phyloP scores from a whole-genome alignment of 2,797 vertebrate species.

The Nyctalus aviator region DNA sequence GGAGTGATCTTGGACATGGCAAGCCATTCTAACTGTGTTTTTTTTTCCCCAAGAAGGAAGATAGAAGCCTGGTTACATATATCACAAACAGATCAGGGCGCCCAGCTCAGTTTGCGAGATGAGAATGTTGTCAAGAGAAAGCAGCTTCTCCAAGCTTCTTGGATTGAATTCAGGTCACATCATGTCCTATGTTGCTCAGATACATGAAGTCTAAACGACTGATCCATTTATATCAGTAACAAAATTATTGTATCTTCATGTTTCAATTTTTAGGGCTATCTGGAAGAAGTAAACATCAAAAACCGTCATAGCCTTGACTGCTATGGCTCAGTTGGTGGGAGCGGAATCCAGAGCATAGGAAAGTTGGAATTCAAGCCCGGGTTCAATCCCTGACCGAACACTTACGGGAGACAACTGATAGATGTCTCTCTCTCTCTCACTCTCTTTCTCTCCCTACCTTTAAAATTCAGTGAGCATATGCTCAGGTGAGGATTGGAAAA shows the following conservation, averaged over 20 bases:
- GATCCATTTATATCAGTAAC: not conserved
- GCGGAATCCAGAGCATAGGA: not conserved
- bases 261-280: constrained; percentile 13
- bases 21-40: not conserved
- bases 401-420: not conserved
- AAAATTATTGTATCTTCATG: not conserved
- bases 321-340: not conserved
- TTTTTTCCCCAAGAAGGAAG: not conserved
- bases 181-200: not conserved
- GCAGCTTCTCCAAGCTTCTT: not conserved
- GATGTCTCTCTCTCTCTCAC: not conserved
- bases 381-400: not conserved
- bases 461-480: not conserved
- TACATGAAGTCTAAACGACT: not conserved
- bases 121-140: not conserved
- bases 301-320: not conserved
- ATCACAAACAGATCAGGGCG: not conserved
- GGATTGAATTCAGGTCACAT: not conserved
- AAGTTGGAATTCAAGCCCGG: not conserved
- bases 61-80: not conserved
- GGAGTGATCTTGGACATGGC: not conserved
- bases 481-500: not conserved
- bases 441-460: not conserved
- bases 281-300: not conserved
- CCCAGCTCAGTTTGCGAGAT: not conserved